These are phyloP conservation scores for Etheostoma spectabile DNA, from an alignment of 2,113 vertebrate species.

Conservation along the genomic window DNA sequence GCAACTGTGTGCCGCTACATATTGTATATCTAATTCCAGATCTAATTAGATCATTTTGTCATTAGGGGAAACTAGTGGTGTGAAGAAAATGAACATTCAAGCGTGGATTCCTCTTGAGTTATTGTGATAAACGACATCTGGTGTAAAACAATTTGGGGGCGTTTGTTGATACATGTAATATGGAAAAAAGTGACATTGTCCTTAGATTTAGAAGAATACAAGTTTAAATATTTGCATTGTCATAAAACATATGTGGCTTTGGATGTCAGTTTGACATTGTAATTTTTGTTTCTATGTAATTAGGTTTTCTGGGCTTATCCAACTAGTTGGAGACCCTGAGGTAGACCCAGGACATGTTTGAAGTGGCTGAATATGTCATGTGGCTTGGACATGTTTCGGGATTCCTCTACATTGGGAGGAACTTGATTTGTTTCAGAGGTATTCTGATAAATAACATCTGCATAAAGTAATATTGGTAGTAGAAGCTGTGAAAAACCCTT, in stretches of 20 bases:
- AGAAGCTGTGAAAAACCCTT: no score
- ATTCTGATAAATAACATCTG: no score
- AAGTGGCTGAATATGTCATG: not conserved
- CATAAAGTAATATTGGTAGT: no score
- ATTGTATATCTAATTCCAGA: not conserved
- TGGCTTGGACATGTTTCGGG: not conserved
- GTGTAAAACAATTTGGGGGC: not conserved
- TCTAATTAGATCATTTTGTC: slow-evolving; percentile 13
- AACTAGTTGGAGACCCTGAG: not conserved
- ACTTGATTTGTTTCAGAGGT: no score
- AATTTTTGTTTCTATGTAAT: not conserved
- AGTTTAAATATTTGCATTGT: no score
- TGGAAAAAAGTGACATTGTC: not conserved
- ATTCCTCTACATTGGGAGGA: no score
- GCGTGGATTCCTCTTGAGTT: not conserved
- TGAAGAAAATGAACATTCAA: not conserved
- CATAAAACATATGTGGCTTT: not conserved
- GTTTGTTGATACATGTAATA: not conserved
- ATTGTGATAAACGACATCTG: not conserved
- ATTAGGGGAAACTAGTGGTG: slow-evolving; percentile 2
- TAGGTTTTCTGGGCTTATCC: not conserved
- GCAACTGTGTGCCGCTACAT: slow-evolving; percentile 8
- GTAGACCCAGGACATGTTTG: not conserved
- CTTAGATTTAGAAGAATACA: not conserved
- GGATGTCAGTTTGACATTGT: not conserved